phyloP scores from a whole-genome alignment of 1,140 invertebrate genomes.

The Pseudomyrmex concolor region DNA sequence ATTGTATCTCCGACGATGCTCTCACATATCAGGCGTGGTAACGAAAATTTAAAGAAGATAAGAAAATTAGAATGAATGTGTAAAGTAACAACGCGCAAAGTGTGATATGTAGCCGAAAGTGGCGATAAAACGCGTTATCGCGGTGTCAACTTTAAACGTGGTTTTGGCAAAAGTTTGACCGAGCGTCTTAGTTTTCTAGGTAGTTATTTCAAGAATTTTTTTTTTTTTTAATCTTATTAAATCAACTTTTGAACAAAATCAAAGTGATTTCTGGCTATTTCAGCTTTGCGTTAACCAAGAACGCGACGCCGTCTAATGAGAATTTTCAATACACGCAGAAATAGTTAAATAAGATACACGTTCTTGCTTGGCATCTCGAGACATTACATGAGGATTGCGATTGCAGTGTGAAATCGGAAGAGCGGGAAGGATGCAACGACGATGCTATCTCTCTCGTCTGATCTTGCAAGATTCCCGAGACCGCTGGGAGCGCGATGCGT shows the following conservation, averaged over 20 bases:
- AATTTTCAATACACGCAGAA: too few species aligned
- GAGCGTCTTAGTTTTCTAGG: not conserved
- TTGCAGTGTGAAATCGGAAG: slow-evolving; percentile 32
- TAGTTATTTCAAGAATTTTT: not conserved
- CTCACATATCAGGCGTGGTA: not conserved
- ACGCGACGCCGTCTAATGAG: not conserved
- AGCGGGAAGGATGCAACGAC: slow-evolving; percentile 1
- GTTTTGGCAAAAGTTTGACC: slow-evolving; percentile 3
- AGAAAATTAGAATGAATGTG: slow-evolving; percentile 13
- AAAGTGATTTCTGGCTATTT: not conserved
- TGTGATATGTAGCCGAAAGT: not conserved
- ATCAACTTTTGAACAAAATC: not conserved
- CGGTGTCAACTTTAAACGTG: not conserved
- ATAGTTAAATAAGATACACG: not conserved
- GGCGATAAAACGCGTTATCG: slow-evolving; percentile 2
- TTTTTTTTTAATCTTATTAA: not conserved
- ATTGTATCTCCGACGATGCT: not conserved
- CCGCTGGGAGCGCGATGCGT: not conserved
- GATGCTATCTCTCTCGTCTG: not conserved
- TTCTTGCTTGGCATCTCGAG: not conserved
- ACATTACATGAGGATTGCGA: not conserved
- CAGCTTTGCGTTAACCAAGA: not conserved
- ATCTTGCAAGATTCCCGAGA: slow-evolving; percentile 26
- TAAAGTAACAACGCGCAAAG: not conserved
- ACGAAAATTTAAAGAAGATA: not conserved